A percentile compares a stretch with the other conserved stretches of the same genome.
These are phyloP conservation scores for Pseudorhiza aurosa DNA, from an alignment of 30 jellyfish, hydroid and myxozoan genomes.

Conservation along the genomic window DNA sequence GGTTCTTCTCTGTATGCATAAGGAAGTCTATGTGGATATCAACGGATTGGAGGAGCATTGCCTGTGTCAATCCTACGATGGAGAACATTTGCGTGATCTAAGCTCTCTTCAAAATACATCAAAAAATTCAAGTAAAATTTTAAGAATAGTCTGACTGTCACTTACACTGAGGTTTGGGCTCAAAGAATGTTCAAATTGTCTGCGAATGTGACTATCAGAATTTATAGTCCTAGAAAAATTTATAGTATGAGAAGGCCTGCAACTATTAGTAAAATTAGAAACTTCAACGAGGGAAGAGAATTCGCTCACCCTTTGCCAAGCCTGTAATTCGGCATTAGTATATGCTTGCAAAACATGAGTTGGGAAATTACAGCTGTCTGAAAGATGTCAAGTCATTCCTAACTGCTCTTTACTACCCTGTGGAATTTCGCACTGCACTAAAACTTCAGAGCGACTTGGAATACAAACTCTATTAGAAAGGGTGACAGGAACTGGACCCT, in stretches of 20 bases:
- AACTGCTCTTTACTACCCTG: slow-evolving; percentile 36
- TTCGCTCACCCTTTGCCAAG: slow-evolving; percentile 12
- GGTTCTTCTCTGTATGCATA: slow-evolving; percentile 13
- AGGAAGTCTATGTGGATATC: slow-evolving; percentile 27
- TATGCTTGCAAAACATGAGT: slow-evolving; percentile 15
- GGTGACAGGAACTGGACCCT: slow-evolving; percentile 28
- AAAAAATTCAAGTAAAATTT: slow-evolving; percentile 16
- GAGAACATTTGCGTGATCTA: slow-evolving; percentile 29
- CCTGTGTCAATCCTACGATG: slow-evolving; percentile 7
- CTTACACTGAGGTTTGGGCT: slow-evolving; percentile 1
- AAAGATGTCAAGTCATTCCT: slow-evolving; percentile 28
- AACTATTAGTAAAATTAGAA: neutral
- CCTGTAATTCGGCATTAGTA: slow-evolving; percentile 17
- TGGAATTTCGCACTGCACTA: slow-evolving; percentile 31
- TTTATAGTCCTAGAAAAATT: slow-evolving; percentile 10
- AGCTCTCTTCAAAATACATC: slow-evolving; percentile 36
- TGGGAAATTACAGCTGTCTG: slow-evolving; percentile 9
- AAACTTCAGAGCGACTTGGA: slow-evolving; percentile 27
- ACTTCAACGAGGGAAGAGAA: slow-evolving; percentile 31
- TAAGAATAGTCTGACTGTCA: slow-evolving; percentile 5
- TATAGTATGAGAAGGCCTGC: neutral
- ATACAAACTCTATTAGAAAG: slow-evolving; percentile 1
- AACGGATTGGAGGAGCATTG: too few species aligned
- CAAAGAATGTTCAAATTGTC: neutral
- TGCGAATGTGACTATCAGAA: neutral